Base-by-base conservation (phyloP, 2,888 invertebrate species). In the Peribatodes rhomboidaria region DNA sequence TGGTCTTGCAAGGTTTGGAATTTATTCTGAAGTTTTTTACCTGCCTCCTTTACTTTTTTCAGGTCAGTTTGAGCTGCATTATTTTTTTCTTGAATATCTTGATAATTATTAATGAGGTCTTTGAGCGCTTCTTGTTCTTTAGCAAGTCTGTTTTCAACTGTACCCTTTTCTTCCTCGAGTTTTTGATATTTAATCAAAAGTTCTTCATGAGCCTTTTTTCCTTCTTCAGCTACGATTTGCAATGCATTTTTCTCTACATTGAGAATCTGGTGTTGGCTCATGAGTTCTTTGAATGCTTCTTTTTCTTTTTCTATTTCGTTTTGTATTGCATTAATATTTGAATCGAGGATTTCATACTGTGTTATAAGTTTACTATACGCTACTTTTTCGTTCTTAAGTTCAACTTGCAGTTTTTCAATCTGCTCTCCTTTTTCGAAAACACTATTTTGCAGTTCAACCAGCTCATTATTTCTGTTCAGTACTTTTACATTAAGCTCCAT, bases 401-500 rank as follows among this genome's bases (percentile, higher is more conserved):
- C 81, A 9, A 82, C 71, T 68, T 87, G 84, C 3, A 90, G 68
- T 6, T 74, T 68, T 72, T 90, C 89, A 49, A 90, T 86, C 61
- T 76, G 77, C 77, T 90, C 90, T 55, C 88, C 86, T 41, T 87
- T 89, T 67, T 82, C 78, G 37, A 84, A 82, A 68, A 88, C 75
- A 67, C 81, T 88, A 70, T 91, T 87, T 76, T 90, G 90, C 60
- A 90, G 67, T 71, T 90, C 90, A 37, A 90, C 87, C 8, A 90
- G 72, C 76, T 91, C 91, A 78, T 91, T 90, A 68, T 89, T 90
- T 67, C 89, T 84, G 62, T 90, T 90, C 13, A 87, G 71, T 4
- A 90, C 81, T 71, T 90, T 90, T 74, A 90, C 90, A 68, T 91
- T 91, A 6, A 90, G 70, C 57, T 86, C 87, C 89, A 90, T 89